phyloP scores from a whole-genome alignment of 2,113 vertebrate species.

The Scytalopus superciliaris region DNA sequence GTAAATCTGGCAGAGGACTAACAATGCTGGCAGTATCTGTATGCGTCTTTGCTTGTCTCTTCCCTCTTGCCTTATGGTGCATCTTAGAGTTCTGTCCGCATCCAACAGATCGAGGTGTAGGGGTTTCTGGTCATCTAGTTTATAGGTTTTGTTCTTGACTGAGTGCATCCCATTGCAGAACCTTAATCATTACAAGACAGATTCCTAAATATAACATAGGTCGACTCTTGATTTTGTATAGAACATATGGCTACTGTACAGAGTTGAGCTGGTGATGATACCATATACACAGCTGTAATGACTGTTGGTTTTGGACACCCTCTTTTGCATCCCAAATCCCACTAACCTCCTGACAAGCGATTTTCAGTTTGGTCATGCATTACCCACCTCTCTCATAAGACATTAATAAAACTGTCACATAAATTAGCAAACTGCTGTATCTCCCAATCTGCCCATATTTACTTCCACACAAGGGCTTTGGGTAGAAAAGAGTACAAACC shows the following conservation, averaged over 20 bases:
- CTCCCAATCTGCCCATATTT: fast-evolving
- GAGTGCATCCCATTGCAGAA: neutral
- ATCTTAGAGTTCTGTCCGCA: neutral
- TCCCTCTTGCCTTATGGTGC: neutral
- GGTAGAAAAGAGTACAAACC: neutral
- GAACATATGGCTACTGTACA: neutral
- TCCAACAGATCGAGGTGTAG: neutral
- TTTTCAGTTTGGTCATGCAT: neutral
- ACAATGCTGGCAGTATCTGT: neutral
- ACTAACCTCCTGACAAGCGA: neutral
- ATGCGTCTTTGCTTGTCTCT: neutral
- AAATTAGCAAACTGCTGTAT: neutral
- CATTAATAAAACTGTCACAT: neutral
- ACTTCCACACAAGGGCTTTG: neutral
- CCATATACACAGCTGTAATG: neutral
- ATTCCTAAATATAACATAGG: neutral
- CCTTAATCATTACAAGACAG: neutral
- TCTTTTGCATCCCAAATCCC: fast-evolving
- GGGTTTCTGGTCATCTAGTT: neutral
- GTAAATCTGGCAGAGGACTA: neutral
- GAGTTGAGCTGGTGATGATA: neutral
- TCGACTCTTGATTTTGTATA: neutral
- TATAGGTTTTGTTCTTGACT: neutral
- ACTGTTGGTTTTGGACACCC: neutral
- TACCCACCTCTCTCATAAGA: neutral